Percentiles rank a stretch among this genome's conserved stretches.
These are phyloP conservation scores for Pristionchus japonicus DNA, from an alignment of 2,888 invertebrate genomes.

Conservation along the genomic window DNA sequence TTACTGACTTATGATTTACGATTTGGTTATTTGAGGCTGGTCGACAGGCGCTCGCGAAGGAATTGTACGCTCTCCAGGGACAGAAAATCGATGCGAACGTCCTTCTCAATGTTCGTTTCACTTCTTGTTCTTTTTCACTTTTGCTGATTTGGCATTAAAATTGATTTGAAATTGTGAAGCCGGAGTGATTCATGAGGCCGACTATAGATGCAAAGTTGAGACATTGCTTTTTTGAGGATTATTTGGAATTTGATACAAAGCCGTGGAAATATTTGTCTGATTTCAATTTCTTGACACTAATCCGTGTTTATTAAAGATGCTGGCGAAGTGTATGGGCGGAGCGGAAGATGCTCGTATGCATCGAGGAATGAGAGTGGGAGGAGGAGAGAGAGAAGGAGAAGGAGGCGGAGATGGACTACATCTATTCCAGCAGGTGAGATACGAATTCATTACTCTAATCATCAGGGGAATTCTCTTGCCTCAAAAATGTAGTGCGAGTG, in stretches of 20 bases:
- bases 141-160: background rate
- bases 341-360: background rate
- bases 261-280: no score
- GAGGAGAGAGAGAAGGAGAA: background rate
- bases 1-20: background rate
- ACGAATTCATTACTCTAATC: no score
- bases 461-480: no score
- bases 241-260: background rate
- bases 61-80: constrained; percentile 40
- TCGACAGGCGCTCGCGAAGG: constrained; percentile 67
- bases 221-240: background rate
- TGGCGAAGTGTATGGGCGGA: constrained; percentile 35
- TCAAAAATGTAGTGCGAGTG: no score
- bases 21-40: constrained; percentile 53
- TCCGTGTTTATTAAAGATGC: background rate
- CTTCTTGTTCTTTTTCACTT: background rate
- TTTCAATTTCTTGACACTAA: no score
- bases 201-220: background rate
- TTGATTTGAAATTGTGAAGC: background rate
- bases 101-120: constrained; percentile 5
- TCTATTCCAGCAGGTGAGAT: constrained; percentile 70
- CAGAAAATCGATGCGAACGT: constrained; percentile 45
- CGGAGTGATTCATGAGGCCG: background rate
- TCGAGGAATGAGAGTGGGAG: constrained; percentile 28
- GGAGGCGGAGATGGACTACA: constrained; percentile 52